These are phyloP conservation scores for Miichthys miiuy DNA, from an alignment of 2,797 vertebrate species.

Conservation along the genomic window DNA sequence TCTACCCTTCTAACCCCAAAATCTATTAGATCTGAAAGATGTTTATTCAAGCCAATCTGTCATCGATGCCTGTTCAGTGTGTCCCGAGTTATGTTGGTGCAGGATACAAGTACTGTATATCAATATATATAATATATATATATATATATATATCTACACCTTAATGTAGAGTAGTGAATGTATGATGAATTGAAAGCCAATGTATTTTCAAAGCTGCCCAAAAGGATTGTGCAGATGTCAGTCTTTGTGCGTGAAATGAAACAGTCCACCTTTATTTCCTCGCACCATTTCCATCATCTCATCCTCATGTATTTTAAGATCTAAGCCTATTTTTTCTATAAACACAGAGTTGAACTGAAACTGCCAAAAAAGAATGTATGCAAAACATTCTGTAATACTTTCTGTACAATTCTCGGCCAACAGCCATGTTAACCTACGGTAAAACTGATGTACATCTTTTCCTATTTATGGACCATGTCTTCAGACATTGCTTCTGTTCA, in stretches of 20 bases:
- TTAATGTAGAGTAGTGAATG: constrained; percentile 82
- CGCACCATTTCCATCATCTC: constrained; percentile 65
- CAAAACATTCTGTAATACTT: constrained; percentile 83
- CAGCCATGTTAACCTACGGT: constrained; percentile 66
- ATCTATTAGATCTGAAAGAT: constrained; percentile 43
- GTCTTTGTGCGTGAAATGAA: constrained; percentile 74
- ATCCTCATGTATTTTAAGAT: constrained; percentile 58
- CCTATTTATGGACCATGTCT: constrained; percentile 68
- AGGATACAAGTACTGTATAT: constrained; percentile 81
- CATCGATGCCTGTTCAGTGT: constrained; percentile 59
- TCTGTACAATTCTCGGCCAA: constrained; percentile 82
- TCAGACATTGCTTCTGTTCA: constrained; percentile 83
- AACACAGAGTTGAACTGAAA: constrained; percentile 79
- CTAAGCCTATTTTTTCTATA: constrained; percentile 68
- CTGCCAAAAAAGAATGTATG: constrained; percentile 89
- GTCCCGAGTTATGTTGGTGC: constrained; percentile 65
- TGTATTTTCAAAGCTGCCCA: constrained; percentile 76
- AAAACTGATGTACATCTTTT: constrained; percentile 57
- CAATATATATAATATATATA: constrained; percentile 47
- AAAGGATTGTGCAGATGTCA: constrained; percentile 69
- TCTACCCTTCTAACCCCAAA: constrained; percentile 22
- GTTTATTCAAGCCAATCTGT: constrained; percentile 58
- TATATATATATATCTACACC: constrained; percentile 64
- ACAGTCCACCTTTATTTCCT: constrained; percentile 55
- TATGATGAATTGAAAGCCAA: constrained; percentile 80